These are phyloP conservation scores for Lydus trimaculatus DNA, from an alignment of 2,888 invertebrate species.

Conservation along the genomic window DNA sequence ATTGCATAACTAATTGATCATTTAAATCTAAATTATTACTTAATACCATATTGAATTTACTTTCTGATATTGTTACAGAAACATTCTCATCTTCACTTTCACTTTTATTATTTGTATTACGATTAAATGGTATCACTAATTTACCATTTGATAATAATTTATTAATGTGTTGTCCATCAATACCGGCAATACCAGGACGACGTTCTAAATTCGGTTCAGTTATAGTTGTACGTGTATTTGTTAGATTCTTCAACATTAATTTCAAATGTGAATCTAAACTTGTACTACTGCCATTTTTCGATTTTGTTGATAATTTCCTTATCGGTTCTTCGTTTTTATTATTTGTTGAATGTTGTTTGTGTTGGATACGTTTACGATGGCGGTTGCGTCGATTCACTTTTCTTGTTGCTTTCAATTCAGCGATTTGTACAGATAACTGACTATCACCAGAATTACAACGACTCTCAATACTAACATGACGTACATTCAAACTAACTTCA, in stretches of 20 bases:
- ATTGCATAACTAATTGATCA: conserved; percentile 57
- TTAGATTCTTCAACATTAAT: conserved; percentile 67
- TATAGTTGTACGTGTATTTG: conserved; percentile 62
- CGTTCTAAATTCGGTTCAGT: conserved; percentile 66
- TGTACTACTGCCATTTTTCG: conserved; percentile 69
- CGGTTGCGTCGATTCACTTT: conserved; percentile 62
- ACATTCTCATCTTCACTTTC: conserved; percentile 60
- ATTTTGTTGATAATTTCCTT: conserved; percentile 53
- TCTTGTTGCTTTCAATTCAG: conserved; percentile 77
- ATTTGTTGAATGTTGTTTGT: conserved; percentile 43
- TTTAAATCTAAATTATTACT: conserved; percentile 57
- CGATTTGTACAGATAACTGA: conserved; percentile 83
- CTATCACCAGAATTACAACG: conserved; percentile 88
- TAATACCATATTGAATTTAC: conserved; percentile 51
- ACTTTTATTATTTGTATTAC: conserved; percentile 39
- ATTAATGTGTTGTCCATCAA: conserved; percentile 60
- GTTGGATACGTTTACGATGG: conserved; percentile 49
- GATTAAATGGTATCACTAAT: conserved; percentile 50
- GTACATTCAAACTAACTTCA: conserved; percentile 75
- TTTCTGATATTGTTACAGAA: conserved; percentile 58
- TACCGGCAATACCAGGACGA: conserved; percentile 61
- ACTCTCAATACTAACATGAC: conserved; percentile 86
- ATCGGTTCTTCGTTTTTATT: conserved; percentile 47
- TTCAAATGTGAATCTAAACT: conserved; percentile 83
- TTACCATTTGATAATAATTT: conserved; percentile 55